Evolutionary conservation across 2,113 vertebrate species (phyloP).

Genomic region (Colistium nudipinnis): DNA sequence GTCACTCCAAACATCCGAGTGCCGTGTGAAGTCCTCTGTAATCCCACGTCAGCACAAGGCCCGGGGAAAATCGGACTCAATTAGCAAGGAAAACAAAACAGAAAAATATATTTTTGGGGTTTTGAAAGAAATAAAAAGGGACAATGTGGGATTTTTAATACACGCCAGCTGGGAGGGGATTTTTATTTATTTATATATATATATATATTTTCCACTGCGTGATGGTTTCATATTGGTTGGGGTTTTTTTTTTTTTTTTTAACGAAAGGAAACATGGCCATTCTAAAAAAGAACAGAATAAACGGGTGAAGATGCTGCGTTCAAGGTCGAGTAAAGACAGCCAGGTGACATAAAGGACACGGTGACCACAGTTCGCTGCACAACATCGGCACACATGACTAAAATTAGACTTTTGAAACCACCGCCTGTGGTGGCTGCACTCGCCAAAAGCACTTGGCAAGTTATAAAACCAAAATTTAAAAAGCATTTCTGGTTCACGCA

Average conservation of each 20-base stretch:
- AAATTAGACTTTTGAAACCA: no score
- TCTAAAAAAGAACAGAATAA: conserved; percentile 37
- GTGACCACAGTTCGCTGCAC: neutral
- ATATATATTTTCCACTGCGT: conserved; percentile 46
- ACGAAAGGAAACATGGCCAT: conserved; percentile 24
- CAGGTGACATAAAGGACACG: conserved; percentile 13
- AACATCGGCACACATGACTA: neutral
- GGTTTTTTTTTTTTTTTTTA: conserved; percentile 27
- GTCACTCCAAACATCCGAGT: conserved; percentile 40
- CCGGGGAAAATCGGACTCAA: conserved; percentile 11
- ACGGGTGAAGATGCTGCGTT: conserved; percentile 33
- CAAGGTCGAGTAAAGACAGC: conserved; percentile 25
- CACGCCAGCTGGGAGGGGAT: conserved; percentile 37
- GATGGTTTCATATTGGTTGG: conserved; percentile 39
- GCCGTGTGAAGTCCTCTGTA: conserved; percentile 21
- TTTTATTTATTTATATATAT: no score
- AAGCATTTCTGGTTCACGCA: no score
- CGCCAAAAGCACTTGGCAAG: no score
- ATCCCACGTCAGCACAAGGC: conserved; percentile 47
- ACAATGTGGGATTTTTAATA: conserved; percentile 45
- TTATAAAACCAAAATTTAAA: no score
- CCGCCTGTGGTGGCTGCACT: no score
- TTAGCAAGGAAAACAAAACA: conserved; percentile 54
- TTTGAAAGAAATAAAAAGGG: conserved; percentile 36
- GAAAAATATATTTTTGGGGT: conserved; percentile 32